phyloP scores from a whole-genome alignment of 2,888 invertebrate species.

The Lumbricus terrestris region DNA sequence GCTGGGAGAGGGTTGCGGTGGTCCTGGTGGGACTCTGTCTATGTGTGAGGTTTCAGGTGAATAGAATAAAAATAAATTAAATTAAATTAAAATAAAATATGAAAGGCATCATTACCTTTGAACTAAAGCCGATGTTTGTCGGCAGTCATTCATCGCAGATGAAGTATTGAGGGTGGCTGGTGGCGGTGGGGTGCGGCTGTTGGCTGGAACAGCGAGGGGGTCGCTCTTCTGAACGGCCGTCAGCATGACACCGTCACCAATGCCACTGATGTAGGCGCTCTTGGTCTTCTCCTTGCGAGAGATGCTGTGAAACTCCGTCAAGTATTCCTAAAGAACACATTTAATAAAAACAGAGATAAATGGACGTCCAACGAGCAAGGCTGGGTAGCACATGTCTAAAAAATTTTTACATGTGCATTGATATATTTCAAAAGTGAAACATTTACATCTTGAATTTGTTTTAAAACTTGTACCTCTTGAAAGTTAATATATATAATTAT shows the following conservation, averaged over 20 bases:
- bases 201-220: not conserved
- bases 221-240: constrained; percentile 51
- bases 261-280: constrained; percentile 35
- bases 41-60: too few species aligned
- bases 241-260: constrained; percentile 53
- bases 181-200: constrained; percentile 11
- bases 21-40: too few species aligned
- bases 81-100: not conserved
- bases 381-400: too few species aligned
- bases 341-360: not conserved
- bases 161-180: not conserved
- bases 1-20: too few species aligned
- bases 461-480: too few species aligned
- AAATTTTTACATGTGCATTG: too few species aligned
- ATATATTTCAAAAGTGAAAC: too few species aligned
- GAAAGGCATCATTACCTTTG: constrained; percentile 20
- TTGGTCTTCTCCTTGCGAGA: constrained; percentile 38
- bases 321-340: constrained; percentile 44
- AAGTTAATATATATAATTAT: too few species aligned
- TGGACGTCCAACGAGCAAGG: too few species aligned
- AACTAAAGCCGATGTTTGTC: constrained; percentile 22
- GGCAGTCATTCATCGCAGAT: constrained; percentile 18
- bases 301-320: constrained; percentile 32
- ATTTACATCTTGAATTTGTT: too few species aligned
- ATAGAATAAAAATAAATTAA: too few species aligned